phyloP scores from a whole-genome alignment of 2,797 vertebrate species.

The Lutjanus campechanus region DNA sequence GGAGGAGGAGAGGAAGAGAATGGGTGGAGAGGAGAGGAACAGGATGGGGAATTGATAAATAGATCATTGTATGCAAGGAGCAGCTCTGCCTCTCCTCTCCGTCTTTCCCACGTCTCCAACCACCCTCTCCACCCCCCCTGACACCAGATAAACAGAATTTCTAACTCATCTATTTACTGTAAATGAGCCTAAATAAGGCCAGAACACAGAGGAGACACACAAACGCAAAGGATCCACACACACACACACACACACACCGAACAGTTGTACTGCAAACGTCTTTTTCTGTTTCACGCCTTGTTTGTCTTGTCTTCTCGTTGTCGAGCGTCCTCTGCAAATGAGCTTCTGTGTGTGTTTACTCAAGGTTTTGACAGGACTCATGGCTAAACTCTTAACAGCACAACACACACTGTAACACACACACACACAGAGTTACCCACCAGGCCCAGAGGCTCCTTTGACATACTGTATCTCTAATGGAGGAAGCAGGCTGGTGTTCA shows the following conservation, averaged over 20 bases:
- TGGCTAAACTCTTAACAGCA: conserved; percentile 56
- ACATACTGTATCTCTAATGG: conserved; percentile 47
- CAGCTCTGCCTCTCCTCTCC: conserved; percentile 57
- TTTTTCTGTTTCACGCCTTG: conserved; percentile 64
- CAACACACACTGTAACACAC: conserved; percentile 24
- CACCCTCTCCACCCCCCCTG: conserved; percentile 39
- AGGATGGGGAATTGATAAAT: conserved; percentile 77
- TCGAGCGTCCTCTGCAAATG: conserved; percentile 60
- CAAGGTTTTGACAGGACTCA: conserved; percentile 66
- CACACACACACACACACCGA: conserved; percentile 20
- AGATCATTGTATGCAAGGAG: conserved; percentile 79
- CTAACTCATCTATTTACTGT: conserved; percentile 78
- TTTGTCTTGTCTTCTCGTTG: conserved; percentile 64
- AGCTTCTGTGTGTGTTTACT: conserved; percentile 57
- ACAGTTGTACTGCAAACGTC: conserved; percentile 49
- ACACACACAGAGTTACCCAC: conserved; percentile 31
- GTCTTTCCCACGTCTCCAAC: conserved; percentile 66
- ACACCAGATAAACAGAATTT: conserved; percentile 73
- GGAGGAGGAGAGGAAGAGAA: conserved; percentile 66
- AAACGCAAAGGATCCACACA: conserved; percentile 17
- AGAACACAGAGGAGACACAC: conserved; percentile 67
- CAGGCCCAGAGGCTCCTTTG: conserved; percentile 38
- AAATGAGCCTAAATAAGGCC: conserved; percentile 78
- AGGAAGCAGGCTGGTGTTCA: conserved; percentile 30
- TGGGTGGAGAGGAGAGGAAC: conserved; percentile 60